Conservation (phyloP, 53 echinoderm and acorn worm species). For the Holothuria scabra region DNA sequence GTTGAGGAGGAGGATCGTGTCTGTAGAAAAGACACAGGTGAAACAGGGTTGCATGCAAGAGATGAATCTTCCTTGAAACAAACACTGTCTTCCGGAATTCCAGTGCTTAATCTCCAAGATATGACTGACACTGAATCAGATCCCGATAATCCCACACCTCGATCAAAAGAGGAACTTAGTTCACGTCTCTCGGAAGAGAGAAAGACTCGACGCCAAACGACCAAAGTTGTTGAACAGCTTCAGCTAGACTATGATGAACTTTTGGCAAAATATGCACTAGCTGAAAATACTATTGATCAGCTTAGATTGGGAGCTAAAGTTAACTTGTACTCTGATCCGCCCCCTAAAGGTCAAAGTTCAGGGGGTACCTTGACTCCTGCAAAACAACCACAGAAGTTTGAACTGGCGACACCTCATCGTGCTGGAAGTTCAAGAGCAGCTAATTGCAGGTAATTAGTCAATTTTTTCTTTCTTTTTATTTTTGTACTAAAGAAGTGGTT, state of each 20-base stretch:
- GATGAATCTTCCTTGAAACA: not conserved
- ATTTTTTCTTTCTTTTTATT: not conserved
- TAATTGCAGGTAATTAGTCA: not conserved
- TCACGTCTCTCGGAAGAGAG: slow-evolving; percentile 29
- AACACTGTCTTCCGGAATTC: not conserved
- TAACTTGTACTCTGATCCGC: slow-evolving; percentile 56
- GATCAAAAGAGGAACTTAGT: slow-evolving; percentile 37
- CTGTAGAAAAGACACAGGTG: not conserved
- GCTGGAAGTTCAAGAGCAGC: slow-evolving; percentile 16
- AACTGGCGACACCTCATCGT: slow-evolving; percentile 56
- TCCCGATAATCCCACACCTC: slow-evolving; percentile 13
- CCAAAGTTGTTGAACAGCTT: slow-evolving; percentile 78
- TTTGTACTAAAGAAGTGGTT: too few species aligned
- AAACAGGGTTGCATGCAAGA: too few species aligned
- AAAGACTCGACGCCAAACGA: slow-evolving; percentile 38
- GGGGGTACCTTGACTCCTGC: slow-evolving; percentile 17
- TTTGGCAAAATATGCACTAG: slow-evolving; percentile 84
- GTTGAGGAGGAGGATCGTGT: not conserved
- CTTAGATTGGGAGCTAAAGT: slow-evolving; percentile 88
- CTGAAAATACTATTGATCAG: slow-evolving; percentile 93
- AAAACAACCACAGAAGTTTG: slow-evolving; percentile 51
- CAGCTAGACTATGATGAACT: slow-evolving; percentile 90
- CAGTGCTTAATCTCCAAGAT: slow-evolving; percentile 1
- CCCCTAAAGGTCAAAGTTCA: slow-evolving; percentile 44
- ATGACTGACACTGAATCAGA: slow-evolving; percentile 27